Evolutionary conservation across 2,113 vertebrate genomes (phyloP).

Genomic region (Osmerus eperlanus): DNA sequence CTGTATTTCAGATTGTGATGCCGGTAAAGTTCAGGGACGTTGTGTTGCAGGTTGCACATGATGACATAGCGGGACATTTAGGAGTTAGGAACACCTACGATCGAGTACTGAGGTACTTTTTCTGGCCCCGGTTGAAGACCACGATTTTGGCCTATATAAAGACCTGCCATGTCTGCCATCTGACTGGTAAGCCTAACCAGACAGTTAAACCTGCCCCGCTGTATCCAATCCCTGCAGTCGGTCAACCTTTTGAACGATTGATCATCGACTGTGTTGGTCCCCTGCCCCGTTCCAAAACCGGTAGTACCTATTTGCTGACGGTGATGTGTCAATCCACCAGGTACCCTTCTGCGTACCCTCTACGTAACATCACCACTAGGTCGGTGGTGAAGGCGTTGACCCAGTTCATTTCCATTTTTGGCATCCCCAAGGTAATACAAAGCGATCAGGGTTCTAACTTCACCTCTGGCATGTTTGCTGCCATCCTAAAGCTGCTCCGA

Average conservation of each 20-base stretch:
- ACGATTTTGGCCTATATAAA: background rate
- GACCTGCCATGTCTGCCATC: background rate
- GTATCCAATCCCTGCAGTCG: background rate
- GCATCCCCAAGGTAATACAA: constrained; percentile 1
- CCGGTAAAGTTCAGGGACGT: background rate
- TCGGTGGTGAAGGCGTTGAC: background rate
- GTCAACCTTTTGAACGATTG: background rate
- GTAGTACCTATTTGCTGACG: background rate
- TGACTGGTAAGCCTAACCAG: background rate
- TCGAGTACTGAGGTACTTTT: background rate
- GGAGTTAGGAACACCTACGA: no score
- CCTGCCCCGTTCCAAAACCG: background rate
- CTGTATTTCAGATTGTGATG: background rate
- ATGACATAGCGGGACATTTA: background rate
- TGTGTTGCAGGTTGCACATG: no score
- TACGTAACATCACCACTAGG: background rate
- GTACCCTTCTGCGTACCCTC: background rate
- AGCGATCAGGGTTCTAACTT: constrained; percentile 8
- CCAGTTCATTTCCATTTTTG: constrained; percentile 6
- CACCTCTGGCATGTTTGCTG: background rate
- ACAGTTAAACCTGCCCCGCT: background rate
- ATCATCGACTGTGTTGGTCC: constrained; percentile 5
- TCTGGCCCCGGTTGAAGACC: background rate
- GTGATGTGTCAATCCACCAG: background rate
- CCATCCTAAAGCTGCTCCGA: background rate